Evolutionary conservation across 1,140 invertebrate species (phyloP).

Genomic region (Aphelinus atriplicis): DNA sequence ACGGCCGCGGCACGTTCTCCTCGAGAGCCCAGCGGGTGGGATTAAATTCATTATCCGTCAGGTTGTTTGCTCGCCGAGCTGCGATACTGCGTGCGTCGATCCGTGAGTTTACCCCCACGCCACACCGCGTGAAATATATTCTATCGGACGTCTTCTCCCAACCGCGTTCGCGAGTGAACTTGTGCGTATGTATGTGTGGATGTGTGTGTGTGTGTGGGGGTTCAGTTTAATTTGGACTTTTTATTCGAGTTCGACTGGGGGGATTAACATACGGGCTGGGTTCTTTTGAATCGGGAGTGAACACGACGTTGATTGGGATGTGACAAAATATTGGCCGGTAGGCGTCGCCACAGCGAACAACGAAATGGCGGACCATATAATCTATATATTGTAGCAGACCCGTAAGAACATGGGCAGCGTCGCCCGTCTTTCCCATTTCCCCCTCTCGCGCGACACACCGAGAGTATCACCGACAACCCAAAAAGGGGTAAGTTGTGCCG

Average conservation of each 20-base stretch:
- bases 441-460: too few species aligned
- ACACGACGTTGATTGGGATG: conserved; percentile 1
- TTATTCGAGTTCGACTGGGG: background rate
- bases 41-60: conserved; percentile 32
- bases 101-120: too few species aligned
- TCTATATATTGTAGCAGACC: too few species aligned
- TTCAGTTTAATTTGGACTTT: conserved; percentile 16
- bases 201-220: background rate
- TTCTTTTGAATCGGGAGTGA: background rate
- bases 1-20: background rate
- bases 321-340: too few species aligned
- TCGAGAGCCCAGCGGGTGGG: background rate
- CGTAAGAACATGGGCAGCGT: too few species aligned
- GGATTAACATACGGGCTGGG: conserved; percentile 40
- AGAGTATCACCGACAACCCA: too few species aligned
- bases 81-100: background rate
- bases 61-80: background rate
- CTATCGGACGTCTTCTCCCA: background rate
- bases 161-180: background rate
- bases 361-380: too few species aligned
- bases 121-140: too few species aligned
- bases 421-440: too few species aligned
- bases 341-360: too few species aligned
- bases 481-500: too few species aligned
- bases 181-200: background rate